phyloP scores from a whole-genome alignment of 1,140 invertebrate genomes.

The Mizuhopecten yessoensis region DNA sequence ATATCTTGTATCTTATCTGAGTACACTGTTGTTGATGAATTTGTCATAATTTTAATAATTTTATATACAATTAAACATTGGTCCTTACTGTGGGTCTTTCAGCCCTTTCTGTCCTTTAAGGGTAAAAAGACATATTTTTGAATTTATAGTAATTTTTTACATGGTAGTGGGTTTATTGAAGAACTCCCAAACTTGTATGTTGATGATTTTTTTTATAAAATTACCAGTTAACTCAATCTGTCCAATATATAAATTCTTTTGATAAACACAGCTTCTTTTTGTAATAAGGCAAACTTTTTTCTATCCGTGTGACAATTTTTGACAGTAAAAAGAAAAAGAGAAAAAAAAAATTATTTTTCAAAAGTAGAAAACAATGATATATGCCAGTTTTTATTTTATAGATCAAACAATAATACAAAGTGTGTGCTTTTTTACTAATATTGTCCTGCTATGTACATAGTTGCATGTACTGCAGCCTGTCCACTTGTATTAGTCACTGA shows the following conservation, averaged over 20 bases:
- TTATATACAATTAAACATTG: not conserved
- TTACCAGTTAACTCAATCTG: not conserved
- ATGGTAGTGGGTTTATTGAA: not conserved
- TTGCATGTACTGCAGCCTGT: conserved; percentile 23
- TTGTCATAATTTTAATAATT: conserved; percentile 30
- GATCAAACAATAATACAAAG: not conserved
- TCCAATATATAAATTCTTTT: not conserved
- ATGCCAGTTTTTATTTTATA: not conserved
- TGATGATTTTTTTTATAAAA: not conserved
- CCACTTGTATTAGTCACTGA: conserved; percentile 29
- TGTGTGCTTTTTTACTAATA: not conserved
- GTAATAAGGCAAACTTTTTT: not conserved
- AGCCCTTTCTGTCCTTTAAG: conserved; percentile 29
- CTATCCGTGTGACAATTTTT: not conserved
- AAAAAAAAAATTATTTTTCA: not conserved
- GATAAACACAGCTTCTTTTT: not conserved
- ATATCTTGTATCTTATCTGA: not conserved
- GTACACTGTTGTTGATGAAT: not conserved
- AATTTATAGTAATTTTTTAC: conserved; percentile 31
- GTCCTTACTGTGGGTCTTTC: not conserved
- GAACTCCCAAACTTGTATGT: not conserved
- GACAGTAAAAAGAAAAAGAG: conserved; percentile 18
- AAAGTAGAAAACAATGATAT: not conserved
- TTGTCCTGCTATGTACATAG: conserved; percentile 31
- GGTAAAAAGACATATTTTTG: conserved; percentile 33